phyloP scores from a whole-genome alignment of 1,140 invertebrate genomes.

The Heliconius eleuchia region DNA sequence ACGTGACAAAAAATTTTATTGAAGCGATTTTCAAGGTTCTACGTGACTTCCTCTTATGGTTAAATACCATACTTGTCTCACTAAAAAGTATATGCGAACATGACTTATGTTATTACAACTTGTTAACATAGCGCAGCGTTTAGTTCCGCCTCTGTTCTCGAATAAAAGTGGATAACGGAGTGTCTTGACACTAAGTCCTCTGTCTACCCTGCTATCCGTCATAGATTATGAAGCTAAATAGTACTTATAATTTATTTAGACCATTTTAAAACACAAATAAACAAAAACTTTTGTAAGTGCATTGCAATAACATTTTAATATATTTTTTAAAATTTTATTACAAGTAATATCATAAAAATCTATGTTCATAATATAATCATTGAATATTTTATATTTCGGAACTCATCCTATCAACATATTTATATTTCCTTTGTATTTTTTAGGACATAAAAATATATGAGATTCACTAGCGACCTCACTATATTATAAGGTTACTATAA shows the following conservation, averaged over 20 bases:
- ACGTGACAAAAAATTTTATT: conserved; percentile 22
- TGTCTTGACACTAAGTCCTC: too few species aligned
- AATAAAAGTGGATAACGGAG: too few species aligned
- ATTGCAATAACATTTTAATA: too few species aligned
- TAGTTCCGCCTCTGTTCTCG: not conserved
- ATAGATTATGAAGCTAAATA: too few species aligned
- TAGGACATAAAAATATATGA: not conserved
- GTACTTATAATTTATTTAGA: too few species aligned
- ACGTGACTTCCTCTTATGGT: conserved; percentile 22
- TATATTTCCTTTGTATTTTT: not conserved
- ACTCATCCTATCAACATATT: not conserved
- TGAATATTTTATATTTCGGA: not conserved
- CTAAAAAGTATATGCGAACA: not conserved
- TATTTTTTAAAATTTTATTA: too few species aligned
- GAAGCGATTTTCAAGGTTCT: conserved; percentile 20
- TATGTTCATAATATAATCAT: too few species aligned
- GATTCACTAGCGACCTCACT: not conserved
- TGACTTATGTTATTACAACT: not conserved
- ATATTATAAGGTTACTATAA: not conserved
- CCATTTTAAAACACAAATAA: not conserved
- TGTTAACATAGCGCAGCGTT: not conserved
- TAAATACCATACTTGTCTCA: not conserved
- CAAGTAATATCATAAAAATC: too few species aligned
- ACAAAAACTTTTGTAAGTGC: not conserved
- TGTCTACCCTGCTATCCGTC: too few species aligned